phyloP scores from a whole-genome alignment of 92 coral and sea anemone species.

The Palythoa caribaeorum region DNA sequence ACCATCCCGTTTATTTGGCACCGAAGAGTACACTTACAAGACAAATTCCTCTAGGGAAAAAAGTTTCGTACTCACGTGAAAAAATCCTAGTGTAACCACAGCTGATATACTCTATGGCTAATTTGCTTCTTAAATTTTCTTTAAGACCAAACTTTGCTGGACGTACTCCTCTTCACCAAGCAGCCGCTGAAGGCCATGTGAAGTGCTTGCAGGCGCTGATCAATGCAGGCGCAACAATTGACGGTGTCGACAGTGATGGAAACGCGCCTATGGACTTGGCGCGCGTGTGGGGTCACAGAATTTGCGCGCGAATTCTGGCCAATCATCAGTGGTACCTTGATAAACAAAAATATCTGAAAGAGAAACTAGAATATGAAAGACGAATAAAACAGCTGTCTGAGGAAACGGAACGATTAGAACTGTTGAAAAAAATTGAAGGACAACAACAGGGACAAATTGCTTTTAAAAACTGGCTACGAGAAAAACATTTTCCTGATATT shows the following conservation, averaged over 20 bases:
- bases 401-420: conserved; percentile 75
- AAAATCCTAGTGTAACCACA: no score
- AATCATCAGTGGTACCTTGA: conserved; percentile 95
- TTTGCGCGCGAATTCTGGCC: conserved; percentile 87
- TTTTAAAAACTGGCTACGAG: conserved; percentile 81
- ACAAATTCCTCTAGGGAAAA: no score
- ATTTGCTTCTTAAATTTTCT: not conserved
- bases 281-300: conserved; percentile 95
- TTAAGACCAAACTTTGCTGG: conserved; percentile 83
- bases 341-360: conserved; percentile 77
- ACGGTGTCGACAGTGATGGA: conserved; percentile 75
- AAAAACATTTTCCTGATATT: conserved; percentile 80
- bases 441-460: conserved; percentile 84
- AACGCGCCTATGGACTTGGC: conserved; percentile 93
- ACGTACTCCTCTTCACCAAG: conserved; percentile 91
- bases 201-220: conserved; percentile 85
- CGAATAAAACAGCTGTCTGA: conserved; percentile 72
- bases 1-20: no score
- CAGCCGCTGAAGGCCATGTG: conserved; percentile 92
- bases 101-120: no score
- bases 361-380: conserved; percentile 72
- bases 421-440: conserved; percentile 73
- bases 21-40: no score
- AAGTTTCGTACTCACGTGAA: no score
- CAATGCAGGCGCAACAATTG: conserved; percentile 79